Evolutionary conservation across 2,888 invertebrate genomes (phyloP).

Genomic region (Crematogaster levior): DNA sequence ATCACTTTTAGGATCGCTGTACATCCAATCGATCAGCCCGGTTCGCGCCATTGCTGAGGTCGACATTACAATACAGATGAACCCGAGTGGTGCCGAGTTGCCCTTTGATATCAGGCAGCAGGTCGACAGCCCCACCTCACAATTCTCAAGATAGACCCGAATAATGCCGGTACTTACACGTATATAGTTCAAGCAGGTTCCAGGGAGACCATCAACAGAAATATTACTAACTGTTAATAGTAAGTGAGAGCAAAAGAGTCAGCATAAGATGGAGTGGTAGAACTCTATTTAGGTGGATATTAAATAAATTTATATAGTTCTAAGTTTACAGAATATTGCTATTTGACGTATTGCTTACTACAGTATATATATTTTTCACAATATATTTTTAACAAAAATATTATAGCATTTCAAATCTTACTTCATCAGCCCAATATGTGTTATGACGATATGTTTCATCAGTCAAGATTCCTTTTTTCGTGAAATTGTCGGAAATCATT

Average conservation of each 20-base stretch:
- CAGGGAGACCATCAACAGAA: conserved; percentile 91
- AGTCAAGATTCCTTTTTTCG: too few relatives aligned
- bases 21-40: conserved; percentile 91
- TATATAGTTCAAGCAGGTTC: conserved; percentile 92
- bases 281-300: neutral
- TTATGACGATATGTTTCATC: too few relatives aligned
- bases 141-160: conserved; percentile 86
- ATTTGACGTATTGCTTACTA: too few relatives aligned
- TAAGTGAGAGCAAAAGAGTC: conserved; percentile 85
- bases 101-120: conserved; percentile 87
- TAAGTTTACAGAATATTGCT: neutral
- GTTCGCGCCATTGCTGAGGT: conserved; percentile 93
- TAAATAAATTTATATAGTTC: neutral
- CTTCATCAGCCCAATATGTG: too few relatives aligned
- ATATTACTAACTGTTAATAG: conserved; percentile 91
- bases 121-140: conserved; percentile 83
- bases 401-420: too few relatives aligned
- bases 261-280: neutral
- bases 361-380: too few relatives aligned
- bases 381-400: too few relatives aligned
- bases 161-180: conserved; percentile 92
- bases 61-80: conserved; percentile 92
- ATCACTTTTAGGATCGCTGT: conserved; percentile 89
- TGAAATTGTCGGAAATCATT: too few relatives aligned
- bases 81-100: conserved; percentile 91